These are phyloP conservation scores for Phalacrocorax aristotelis DNA, from an alignment of 2,113 vertebrate genomes.

Conservation along the genomic window DNA sequence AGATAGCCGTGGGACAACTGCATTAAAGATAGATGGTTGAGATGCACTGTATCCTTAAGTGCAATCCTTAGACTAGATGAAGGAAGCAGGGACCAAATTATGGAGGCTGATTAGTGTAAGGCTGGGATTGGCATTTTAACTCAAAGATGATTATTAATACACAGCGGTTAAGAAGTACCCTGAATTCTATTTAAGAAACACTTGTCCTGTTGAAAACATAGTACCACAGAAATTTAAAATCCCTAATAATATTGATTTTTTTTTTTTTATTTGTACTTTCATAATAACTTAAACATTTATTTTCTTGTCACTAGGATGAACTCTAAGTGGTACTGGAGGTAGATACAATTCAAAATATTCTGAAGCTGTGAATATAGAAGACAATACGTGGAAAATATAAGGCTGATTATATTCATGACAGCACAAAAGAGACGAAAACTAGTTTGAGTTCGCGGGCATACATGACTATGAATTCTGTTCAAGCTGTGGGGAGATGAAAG, in stretches of 20 bases:
- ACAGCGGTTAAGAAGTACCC: background rate
- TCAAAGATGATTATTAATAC: background rate
- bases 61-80: background rate
- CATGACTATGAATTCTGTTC: background rate
- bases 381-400: slow-evolving; percentile 30
- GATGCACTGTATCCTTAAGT: background rate
- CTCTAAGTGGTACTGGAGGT: slow-evolving; percentile 62
- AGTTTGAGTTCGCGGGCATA: slow-evolving; percentile 3
- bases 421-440: background rate
- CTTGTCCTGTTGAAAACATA: background rate
- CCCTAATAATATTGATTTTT: background rate
- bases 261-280: background rate
- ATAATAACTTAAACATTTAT: background rate
- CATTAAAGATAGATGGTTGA: fast-evolving
- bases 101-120: background rate
- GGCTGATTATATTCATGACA: background rate
- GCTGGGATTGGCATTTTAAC: background rate
- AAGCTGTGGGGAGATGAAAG: background rate
- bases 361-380: slow-evolving; percentile 57
- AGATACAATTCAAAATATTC: background rate
- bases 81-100: background rate
- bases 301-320: slow-evolving; percentile 73
- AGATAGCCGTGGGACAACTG: background rate
- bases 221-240: background rate
- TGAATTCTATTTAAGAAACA: background rate